Evolutionary conservation across 1,140 invertebrate genomes (phyloP).

Genomic region (Bombus impatiens): DNA sequence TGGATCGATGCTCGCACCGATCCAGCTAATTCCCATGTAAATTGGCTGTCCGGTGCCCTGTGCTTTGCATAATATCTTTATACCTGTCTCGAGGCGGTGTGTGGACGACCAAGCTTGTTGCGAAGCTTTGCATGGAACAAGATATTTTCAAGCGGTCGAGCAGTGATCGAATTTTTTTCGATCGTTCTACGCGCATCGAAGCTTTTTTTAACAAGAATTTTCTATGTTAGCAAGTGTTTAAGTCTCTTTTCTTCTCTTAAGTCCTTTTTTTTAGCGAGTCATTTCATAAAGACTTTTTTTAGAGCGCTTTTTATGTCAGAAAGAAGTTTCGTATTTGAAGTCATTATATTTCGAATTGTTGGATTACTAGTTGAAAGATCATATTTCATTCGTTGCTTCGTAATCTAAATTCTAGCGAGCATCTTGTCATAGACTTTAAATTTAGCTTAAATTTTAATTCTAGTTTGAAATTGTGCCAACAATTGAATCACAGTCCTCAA

Average conservation of each 20-base stretch:
- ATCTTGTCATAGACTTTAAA: neutral
- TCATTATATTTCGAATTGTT: neutral
- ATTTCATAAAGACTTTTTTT: neutral
- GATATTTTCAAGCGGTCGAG: no score
- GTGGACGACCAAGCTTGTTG: no score
- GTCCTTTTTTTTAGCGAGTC: neutral
- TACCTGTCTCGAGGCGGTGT: neutral
- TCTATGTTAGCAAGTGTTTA: neutral
- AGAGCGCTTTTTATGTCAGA: neutral
- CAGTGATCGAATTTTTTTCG: no score
- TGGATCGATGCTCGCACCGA: slow-evolving; percentile 8
- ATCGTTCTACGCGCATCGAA: no score
- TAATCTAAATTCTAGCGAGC: neutral
- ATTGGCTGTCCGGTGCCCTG: neutral
- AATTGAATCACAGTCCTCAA: neutral
- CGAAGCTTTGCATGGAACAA: no score
- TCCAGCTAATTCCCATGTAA: neutral
- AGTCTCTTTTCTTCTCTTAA: neutral
- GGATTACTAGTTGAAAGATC: neutral
- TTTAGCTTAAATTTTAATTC: neutral
- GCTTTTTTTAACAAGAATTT: no score
- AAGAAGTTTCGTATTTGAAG: neutral
- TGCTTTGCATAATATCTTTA: slow-evolving; percentile 50
- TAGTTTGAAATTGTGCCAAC: neutral
- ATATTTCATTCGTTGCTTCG: neutral